Conservation (phyloP, 2,113 vertebrate species). For the Leptobrachium leishanense region DNA sequence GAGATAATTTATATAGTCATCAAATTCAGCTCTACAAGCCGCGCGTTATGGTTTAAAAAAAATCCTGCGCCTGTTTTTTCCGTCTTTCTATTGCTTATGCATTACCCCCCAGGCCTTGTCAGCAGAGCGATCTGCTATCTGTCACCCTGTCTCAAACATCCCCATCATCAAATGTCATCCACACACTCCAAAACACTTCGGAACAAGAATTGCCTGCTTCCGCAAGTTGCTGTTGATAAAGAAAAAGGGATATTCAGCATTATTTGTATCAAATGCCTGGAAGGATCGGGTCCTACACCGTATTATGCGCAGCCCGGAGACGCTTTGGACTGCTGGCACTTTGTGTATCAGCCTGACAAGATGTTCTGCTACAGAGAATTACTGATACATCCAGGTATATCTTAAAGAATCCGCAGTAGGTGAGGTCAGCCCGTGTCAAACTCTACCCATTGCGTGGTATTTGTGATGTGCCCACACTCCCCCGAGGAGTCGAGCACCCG, state of each 20-base stretch:
- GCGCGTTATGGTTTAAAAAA: constrained; percentile 13
- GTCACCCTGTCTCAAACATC: constrained; percentile 44
- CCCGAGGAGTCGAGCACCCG: too few species aligned
- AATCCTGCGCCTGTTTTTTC: neutral
- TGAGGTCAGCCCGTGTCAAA: too few species aligned
- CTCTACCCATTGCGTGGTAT: neutral
- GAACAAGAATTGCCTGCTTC: constrained; percentile 42
- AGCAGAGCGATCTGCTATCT: constrained; percentile 41
- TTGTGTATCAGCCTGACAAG: constrained; percentile 18
- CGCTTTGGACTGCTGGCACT: constrained; percentile 17
- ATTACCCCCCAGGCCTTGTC: constrained; percentile 46
- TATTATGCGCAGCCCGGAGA: constrained; percentile 28
- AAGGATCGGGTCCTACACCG: constrained; percentile 4
- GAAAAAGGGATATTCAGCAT: constrained; percentile 43
- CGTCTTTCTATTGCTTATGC: constrained; percentile 41
- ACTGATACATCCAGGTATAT: neutral
- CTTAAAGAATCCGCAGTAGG: neutral
- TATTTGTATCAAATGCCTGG: constrained; percentile 39
- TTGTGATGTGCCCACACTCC: too few species aligned
- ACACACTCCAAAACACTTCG: constrained; percentile 22
- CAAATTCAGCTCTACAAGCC: constrained; percentile 22
- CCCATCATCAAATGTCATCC: constrained; percentile 45
- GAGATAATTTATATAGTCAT: constrained; percentile 39
- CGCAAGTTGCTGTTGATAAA: constrained; percentile 39
- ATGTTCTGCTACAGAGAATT: constrained; percentile 25